Evolutionary conservation across 37 sponge, comb jelly and placozoan genomes (phyloP).

Genomic region (Spongilla lacustris): DNA sequence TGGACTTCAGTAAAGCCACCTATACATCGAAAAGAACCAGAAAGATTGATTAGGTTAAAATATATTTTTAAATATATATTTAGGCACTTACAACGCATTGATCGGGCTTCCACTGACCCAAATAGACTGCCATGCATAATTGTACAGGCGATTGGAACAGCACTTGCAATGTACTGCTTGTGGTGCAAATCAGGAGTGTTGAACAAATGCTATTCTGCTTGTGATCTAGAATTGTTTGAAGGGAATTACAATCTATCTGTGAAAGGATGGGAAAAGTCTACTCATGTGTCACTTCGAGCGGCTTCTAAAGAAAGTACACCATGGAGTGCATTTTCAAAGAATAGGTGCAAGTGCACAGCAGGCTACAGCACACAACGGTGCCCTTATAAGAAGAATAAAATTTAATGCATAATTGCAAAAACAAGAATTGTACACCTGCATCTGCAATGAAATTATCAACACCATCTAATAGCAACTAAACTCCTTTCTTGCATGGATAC

Average conservation of each 20-base stretch:
- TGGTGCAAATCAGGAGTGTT: slow-evolving; percentile 7
- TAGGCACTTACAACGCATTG: slow-evolving; percentile 8
- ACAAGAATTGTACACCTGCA: too few relatives aligned
- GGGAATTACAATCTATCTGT: not conserved
- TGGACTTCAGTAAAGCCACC: too few relatives aligned
- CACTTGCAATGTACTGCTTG: not conserved
- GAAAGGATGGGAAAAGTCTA: slow-evolving; percentile 10
- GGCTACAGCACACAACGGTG: too few relatives aligned
- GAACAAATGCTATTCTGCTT: slow-evolving; percentile 8
- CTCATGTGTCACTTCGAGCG: slow-evolving; percentile 2
- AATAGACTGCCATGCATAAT: slow-evolving; percentile 25
- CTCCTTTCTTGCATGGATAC: too few relatives aligned
- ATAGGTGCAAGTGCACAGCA: too few relatives aligned
- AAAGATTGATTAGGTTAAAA: not conserved
- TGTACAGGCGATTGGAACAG: slow-evolving; percentile 14
- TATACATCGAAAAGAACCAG: too few relatives aligned
- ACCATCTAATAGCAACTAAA: too few relatives aligned
- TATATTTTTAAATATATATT: not conserved
- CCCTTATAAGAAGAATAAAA: too few relatives aligned
- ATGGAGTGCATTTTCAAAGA: too few relatives aligned
- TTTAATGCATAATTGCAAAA: too few relatives aligned
- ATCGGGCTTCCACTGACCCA: slow-evolving; percentile 18
- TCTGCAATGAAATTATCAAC: too few relatives aligned
- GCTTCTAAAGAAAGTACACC: not conserved
- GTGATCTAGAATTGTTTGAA: slow-evolving; percentile 4